A percentile compares a stretch with the other conserved stretches of the same genome.
Evolutionary conservation across 1,140 invertebrate genomes (phyloP).

Genomic region (Drosophila kanapiae): DNA sequence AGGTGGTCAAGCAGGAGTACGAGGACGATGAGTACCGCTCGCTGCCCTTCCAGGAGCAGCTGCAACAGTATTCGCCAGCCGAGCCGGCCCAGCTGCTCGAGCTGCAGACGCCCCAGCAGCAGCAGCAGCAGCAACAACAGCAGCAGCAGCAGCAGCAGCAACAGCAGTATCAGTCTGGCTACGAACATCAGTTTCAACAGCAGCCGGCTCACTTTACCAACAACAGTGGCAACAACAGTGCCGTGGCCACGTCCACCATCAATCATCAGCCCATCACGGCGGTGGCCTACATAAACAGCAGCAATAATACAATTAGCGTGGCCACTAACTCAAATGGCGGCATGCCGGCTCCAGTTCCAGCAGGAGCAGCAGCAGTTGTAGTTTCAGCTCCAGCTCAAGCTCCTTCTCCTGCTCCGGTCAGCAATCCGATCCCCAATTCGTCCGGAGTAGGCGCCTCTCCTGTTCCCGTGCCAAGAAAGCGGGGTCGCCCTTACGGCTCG

Average conservation of each 20-base stretch:
- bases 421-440: constrained; percentile 11
- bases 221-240: constrained; percentile 29
- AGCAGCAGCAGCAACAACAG: constrained; percentile 64
- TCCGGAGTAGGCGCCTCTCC: constrained; percentile 10
- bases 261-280: constrained; percentile 68
- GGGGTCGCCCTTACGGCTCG: constrained; percentile 65
- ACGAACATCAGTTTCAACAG: constrained; percentile 21
- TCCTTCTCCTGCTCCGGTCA: constrained; percentile 2
- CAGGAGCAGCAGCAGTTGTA: neutral
- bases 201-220: constrained; percentile 29
- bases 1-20: constrained; percentile 70
- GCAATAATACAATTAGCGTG: constrained; percentile 70
- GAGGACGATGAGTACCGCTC: constrained; percentile 72
- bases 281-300: constrained; percentile 71
- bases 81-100: constrained; percentile 63
- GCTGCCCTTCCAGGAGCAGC: constrained; percentile 67
- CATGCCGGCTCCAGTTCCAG: constrained; percentile 25
- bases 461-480: constrained; percentile 58
- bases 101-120: constrained; percentile 69
- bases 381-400: constrained; percentile 15
- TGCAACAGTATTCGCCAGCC: constrained; percentile 73
- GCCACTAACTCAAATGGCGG: constrained; percentile 59
- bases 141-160: constrained; percentile 53
- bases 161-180: constrained; percentile 49
- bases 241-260: constrained; percentile 34